A percentile compares a stretch with the other conserved stretches of the same genome.
These are phyloP conservation scores for Telmatochromis brachygnathus DNA, from an alignment of 2,113 vertebrate species.

Conservation along the genomic window DNA sequence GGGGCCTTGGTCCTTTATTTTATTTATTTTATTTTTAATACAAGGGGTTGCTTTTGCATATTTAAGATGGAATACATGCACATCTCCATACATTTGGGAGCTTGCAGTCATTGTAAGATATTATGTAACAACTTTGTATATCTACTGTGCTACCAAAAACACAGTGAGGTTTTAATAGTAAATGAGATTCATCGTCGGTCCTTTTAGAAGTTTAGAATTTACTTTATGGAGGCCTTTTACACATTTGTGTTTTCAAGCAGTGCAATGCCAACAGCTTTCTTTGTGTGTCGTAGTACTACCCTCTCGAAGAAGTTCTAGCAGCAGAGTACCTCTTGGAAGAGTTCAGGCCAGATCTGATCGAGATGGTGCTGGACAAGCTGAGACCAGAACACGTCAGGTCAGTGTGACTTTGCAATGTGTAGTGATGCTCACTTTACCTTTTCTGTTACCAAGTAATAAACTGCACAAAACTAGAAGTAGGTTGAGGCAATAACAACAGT, in stretches of 20 bases:
- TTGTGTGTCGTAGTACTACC: background rate
- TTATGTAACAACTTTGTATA: background rate
- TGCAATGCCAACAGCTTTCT: background rate
- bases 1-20: background rate
- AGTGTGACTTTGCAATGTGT: background rate
- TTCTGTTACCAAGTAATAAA: background rate
- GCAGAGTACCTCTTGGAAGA: background rate
- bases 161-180: background rate
- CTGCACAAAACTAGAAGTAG: background rate
- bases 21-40: background rate
- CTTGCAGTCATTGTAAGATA: background rate
- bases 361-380: background rate
- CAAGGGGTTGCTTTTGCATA: background rate
- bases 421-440: fast-evolving
- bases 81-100: background rate
- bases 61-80: background rate
- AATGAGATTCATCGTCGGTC: background rate
- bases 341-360: background rate
- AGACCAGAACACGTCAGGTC: background rate
- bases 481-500: background rate
- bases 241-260: background rate
- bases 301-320: background rate
- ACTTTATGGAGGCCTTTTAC: background rate
- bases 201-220: background rate
- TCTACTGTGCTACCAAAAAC: background rate